phyloP scores from a whole-genome alignment of 2,113 vertebrate genomes.

The Vulpes ferrilata region DNA sequence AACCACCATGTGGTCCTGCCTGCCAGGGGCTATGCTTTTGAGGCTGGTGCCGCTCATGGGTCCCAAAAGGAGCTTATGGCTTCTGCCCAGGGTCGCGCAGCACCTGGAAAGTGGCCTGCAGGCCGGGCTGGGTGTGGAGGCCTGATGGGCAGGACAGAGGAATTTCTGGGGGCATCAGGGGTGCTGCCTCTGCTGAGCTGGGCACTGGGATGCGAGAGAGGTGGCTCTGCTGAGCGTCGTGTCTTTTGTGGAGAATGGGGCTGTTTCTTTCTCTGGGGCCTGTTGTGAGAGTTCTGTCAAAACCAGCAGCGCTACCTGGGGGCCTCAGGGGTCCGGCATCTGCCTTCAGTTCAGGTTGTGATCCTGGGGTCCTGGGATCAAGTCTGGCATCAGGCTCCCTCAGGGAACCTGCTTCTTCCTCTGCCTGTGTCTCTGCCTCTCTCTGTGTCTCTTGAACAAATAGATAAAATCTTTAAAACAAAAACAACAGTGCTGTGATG shows the following conservation, averaged over 20 bases:
- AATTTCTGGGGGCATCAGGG: not conserved
- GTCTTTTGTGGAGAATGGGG: not conserved
- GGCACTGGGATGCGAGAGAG: fast-evolving
- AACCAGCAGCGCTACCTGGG: not conserved
- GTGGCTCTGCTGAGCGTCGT: not conserved
- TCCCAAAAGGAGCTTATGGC: not conserved
- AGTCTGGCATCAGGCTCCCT: no score
- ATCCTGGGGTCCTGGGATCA: no score
- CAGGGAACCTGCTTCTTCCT: no score
- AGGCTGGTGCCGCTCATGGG: not conserved
- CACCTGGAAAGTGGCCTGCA: fast-evolving
- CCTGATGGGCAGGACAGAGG: not conserved
- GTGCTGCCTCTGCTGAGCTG: not conserved
- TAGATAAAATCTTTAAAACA: no score
- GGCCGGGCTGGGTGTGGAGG: not conserved
- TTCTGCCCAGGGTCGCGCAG: not conserved
- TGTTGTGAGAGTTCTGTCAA: not conserved
- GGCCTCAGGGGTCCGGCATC: no score
- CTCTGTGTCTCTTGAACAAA: no score
- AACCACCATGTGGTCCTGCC: not conserved
- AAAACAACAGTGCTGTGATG: not conserved
- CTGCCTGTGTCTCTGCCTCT: no score
- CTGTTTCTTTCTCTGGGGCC: not conserved
- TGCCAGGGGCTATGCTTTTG: not conserved
- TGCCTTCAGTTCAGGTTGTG: no score